These are phyloP conservation scores for Synergus japonicus DNA, from an alignment of 2,888 invertebrate genomes.

Conservation along the genomic window DNA sequence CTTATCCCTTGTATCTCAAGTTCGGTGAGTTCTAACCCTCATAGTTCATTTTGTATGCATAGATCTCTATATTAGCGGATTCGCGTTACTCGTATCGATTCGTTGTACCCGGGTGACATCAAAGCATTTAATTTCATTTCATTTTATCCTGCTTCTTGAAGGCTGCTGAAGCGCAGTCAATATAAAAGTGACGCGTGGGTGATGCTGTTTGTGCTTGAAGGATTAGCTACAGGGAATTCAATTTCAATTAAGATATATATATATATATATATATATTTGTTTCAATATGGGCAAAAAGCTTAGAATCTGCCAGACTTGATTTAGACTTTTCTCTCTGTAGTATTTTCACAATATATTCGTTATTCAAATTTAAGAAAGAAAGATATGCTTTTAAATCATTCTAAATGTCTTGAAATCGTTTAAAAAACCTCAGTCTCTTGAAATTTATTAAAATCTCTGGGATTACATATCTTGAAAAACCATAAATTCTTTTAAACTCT, in stretches of 20 bases:
- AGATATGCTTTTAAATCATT: too few species aligned
- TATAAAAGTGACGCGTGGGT: slow-evolving; percentile 46
- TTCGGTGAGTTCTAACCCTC: slow-evolving; percentile 42
- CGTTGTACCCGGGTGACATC: slow-evolving; percentile 55
- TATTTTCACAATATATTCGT: too few species aligned
- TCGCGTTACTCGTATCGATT: slow-evolving; percentile 42
- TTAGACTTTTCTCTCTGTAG: too few species aligned
- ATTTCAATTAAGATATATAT: neutral
- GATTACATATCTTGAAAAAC: too few species aligned
- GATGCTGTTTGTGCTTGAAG: slow-evolving; percentile 28
- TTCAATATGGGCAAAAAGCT: neutral
- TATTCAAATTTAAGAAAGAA: too few species aligned
- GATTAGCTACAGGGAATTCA: neutral
- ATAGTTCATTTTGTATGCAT: slow-evolving; percentile 43
- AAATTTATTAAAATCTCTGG: too few species aligned
- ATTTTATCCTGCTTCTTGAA: slow-evolving; percentile 50
- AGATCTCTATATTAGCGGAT: slow-evolving; percentile 48
- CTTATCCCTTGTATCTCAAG: slow-evolving; percentile 40
- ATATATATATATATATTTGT: neutral
- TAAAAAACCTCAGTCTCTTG: too few species aligned
- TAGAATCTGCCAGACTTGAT: neutral
- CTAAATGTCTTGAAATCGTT: too few species aligned
- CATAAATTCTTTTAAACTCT: too few species aligned
- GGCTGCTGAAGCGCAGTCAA: slow-evolving; percentile 51
- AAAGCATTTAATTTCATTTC: slow-evolving; percentile 59